phyloP scores from a whole-genome alignment of 2,888 invertebrate species.

The Chirona hameri region DNA sequence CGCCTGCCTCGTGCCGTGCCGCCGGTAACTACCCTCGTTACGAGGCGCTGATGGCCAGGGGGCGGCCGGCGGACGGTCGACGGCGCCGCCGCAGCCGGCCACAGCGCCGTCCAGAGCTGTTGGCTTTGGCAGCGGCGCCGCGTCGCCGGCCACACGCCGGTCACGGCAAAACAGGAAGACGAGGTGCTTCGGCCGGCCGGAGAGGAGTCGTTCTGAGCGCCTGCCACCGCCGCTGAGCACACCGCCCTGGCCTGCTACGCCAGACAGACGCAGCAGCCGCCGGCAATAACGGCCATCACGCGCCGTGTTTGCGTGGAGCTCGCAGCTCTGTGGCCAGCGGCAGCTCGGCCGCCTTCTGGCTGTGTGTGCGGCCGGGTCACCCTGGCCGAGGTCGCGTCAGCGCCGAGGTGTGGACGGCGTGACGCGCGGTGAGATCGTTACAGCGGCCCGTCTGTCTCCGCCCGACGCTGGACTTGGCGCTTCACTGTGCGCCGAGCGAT shows the following conservation, averaged over 20 bases:
- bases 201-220: neutral
- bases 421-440: neutral
- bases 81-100: neutral
- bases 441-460: too few species aligned
- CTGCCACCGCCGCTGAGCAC: neutral
- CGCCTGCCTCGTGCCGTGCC: neutral
- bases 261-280: too few species aligned
- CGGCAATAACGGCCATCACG: too few species aligned
- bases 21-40: slow-evolving; percentile 12
- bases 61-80: neutral
- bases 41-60: neutral
- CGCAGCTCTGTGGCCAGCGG: too few species aligned
- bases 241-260: too few species aligned
- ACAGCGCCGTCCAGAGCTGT: neutral
- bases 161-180: slow-evolving; percentile 4
- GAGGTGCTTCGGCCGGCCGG: neutral
- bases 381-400: neutral
- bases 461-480: too few species aligned
- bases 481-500: too few species aligned
- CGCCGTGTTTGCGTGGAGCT: too few species aligned
- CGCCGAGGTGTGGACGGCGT: neutral
- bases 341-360: too few species aligned
- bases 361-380: too few species aligned
- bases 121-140: neutral
- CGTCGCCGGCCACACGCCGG: neutral